Evolutionary conservation across 2,113 vertebrate genomes (phyloP), one percentile per base, ranked within the genome.

Genomic region (Pomatostomus ruficeps): DNA sequence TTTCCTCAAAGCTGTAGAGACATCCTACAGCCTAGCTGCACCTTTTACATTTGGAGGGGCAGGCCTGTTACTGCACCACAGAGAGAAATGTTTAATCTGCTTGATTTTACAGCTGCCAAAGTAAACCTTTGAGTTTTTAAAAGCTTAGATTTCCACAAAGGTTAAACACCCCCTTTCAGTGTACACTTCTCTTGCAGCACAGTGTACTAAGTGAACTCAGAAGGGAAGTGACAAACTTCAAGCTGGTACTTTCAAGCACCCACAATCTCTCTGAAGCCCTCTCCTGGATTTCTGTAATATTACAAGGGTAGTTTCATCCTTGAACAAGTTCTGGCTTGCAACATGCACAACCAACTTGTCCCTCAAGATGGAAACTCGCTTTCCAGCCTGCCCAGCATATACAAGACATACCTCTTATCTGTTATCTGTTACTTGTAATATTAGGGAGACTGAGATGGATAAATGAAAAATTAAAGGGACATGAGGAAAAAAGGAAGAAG

Each of bases 151-250:
- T 67, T 51, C 45, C 59, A 17, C n/a, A 68, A 43, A 42, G 10
- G 6, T 28, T 59, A 54, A 81, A 28, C 11, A 59, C 1, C 1
- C 8, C 14, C 42, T 49, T 24, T 20, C 36, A 67, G 31, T 0
- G 0, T 6, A 21, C 6, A 24, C 4, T 5, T 12, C 11, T 46
- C 33, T 62, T 22, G 29, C 23, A 59, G 24, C 2, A 2, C 1
- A 13, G 26, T 18, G n/a, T 16, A 68, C 1, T 26, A 54, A 25
- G 23, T 2, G 29, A 15, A 26, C 26, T 43, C 10, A 4, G 24
- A 75, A 43, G 11, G 29, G 17, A 78, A 51, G 22, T 22, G 28
- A 71, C 20, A 28, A 70, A 29, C 14, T 57, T 55, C 35, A 8
- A n/a, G 19, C 28, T n/a, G 9, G 22, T 2, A 10, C 14, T 61